Base-by-base conservation (phyloP, 2,113 vertebrate genomes). In the Nyctereutes procyonoides region DNA sequence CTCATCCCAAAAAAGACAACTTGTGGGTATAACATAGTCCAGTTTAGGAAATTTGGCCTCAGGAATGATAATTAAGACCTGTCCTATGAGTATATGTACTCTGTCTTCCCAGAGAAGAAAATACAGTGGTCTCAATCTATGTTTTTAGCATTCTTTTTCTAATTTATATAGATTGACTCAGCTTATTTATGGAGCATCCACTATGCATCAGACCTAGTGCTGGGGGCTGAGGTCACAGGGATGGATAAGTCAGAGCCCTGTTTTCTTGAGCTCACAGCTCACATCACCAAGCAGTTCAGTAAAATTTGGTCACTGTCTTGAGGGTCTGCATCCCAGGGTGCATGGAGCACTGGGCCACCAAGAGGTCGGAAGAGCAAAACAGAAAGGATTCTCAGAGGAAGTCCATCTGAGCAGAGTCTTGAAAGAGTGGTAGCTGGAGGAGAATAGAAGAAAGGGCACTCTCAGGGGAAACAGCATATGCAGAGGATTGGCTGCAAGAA, bases 71-170 rank as follows among this genome's bases (percentile, higher is more conserved):
- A 56, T 92, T 56, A 62, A 83, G 77, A 85, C 51, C 7, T 26
- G 48, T 55, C 28, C 28, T 69, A 26, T 19, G 35, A n/a, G 24
- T 74, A 85, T 35, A 35, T 53, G 3, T 28, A 69, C 6, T 1
- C 56, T 93, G 9, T 79, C 71, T 62, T 94, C 32, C 65, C 51
- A 80, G 58, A 30, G 63, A 92, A 79, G 79, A 74, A 94, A 63
- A 58, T 63, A 48, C 48, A 51, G n/a, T 35, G 60, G 26, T 76
- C 62, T 43, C 43, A 43, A 43, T 43, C 43, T 51, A 26, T 56
- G 48, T 58, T 79, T 60, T 86, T 24, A 85, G 85, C 43, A 55
- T 28, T 88, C 3, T 51, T 92, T 65, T 62, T 60, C 51, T 69
- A 43, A 67, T 67, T 74, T 65, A 55, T 90, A 4, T 86, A 15